phyloP scores from a whole-genome alignment of 2,888 invertebrate species.

The Leptura quadrifasciata region DNA sequence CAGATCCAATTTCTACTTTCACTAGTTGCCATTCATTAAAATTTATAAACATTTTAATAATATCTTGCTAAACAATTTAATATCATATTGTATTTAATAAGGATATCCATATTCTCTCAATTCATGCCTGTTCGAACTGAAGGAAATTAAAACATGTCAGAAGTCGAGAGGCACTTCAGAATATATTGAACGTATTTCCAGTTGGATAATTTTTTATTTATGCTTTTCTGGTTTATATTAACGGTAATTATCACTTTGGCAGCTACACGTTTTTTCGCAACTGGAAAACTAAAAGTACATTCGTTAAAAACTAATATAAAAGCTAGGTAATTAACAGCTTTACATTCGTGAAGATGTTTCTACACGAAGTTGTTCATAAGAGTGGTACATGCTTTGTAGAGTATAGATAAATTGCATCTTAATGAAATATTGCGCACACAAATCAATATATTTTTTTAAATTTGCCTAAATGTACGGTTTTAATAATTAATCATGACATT shows the following conservation, averaged over 20 bases:
- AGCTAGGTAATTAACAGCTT: slow-evolving; percentile 12
- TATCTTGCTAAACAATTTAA: too few species aligned
- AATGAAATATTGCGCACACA: background rate
- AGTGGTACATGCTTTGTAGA: background rate
- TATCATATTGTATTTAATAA: background rate
- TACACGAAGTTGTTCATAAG: slow-evolving; percentile 14
- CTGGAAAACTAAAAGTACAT: background rate
- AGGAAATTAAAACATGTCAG: background rate
- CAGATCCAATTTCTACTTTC: too few species aligned
- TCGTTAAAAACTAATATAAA: slow-evolving; percentile 10
- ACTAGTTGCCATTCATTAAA: too few species aligned
- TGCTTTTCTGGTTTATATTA: slow-evolving; percentile 8
- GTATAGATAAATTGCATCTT: background rate
- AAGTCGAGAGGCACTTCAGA: slow-evolving; percentile 53
- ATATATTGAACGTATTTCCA: slow-evolving; percentile 36
- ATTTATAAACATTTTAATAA: too few species aligned
- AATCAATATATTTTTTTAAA: too few species aligned
- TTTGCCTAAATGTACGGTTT: background rate
- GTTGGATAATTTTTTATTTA: background rate
- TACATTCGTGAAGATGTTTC: background rate
- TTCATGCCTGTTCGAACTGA: background rate
- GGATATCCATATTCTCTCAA: background rate
- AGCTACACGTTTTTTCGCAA: background rate
- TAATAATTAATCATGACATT: background rate
- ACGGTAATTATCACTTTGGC: slow-evolving; percentile 16